Evolutionary conservation across 2,797 vertebrate genomes (phyloP), one percentile per base, ranked within the genome.

Genomic region (Bryconaethiops microstoma): DNA sequence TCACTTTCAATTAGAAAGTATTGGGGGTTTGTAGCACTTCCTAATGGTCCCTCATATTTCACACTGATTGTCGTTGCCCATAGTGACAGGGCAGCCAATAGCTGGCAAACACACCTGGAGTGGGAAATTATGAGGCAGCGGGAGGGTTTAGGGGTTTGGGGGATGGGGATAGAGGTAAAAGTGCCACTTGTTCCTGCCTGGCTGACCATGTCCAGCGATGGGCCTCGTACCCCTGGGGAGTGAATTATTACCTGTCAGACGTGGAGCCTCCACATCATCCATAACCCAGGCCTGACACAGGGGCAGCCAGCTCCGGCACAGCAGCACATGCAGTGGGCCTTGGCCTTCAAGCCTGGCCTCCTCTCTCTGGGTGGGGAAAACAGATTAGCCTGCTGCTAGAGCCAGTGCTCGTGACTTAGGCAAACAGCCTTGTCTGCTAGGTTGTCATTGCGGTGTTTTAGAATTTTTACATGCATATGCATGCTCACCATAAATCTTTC

Each of bases 181-280:
- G 62, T 73, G 76, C 65, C 29, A 55, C 76, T 68, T 83, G 77
- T 86, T 80, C 74, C 69, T 77, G 79, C 83, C 87, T 79, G 81
- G 83, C 74, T 87, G 21, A 67, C 84, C 82, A 78, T 88, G 89
- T 92, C 89, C 91, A 90, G 83, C 76, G 85, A 86, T 86, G 83
- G 88, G 86, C 91, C 86, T 86, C 69, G 77, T 88, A 90, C 89
- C 92, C 90, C 90, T 82, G 87, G 90, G 90, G 93, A 92, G 90
- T 94, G 93, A 95, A 92, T 94, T 92, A 95, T 94, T 92, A 93
- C 93, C 93, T 92, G 92, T 91, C 93, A 93, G 84, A 76, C 85
- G 80, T 1, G 29, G 82, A 84, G 86, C 87, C 88, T 82, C 85
- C 67, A 71, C 65, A 81, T 87, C 92, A 92, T 93, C 91, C 88